Base-by-base conservation (phyloP, 2,113 vertebrate species). In the Chiloscyllium plagiosum region DNA sequence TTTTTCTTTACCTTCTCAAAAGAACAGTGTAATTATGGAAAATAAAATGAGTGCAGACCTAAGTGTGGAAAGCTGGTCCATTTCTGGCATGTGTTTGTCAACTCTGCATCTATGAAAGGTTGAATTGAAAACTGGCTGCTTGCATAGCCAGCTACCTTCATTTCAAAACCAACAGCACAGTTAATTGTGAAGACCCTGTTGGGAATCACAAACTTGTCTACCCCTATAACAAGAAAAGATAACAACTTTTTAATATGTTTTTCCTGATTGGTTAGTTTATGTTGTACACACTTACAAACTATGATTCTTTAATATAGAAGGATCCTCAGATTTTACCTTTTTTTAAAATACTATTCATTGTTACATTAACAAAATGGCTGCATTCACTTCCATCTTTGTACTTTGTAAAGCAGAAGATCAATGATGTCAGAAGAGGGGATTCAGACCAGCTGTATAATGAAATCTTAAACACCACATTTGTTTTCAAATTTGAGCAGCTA, bases 401-500 rank as follows among this genome's bases (percentile, higher is more conserved):
- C 61, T 20, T 92, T 19, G 19, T 92, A 92, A n/a, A 92, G 89
- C 6, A 37, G 17, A 66, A 66, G 89, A 66, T 92, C 56, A 92
- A 92, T 90, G 33, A 92, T 66, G 89, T 92, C 89, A 92, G 89
- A 66, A 92, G 33, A 66, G 26, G 37, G 89, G 61, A 37, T 17
- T 66, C 65, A 66, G 89, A 22, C 61, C 61, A 93, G 89, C 29
- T 93, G 89, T 22, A 65, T 17, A 93, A 37, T 93, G 89, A 93
- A 93, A 93, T 93, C 61, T n/a, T 65, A 68, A 93, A 93, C 89
- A 93, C 65, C 33, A 93, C 42, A 93, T 66, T 66, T 66, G 61
- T 93, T 93, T 93, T 93, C 37, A 93, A 66, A 93, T 93, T n/a
- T 37, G 89, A 93, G 56, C 89, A 93, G 61, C 61, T 37, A 68